Percentiles rank a stretch among this genome's conserved stretches.
These are phyloP conservation scores for Saccopteryx leptura DNA, from an alignment of 2,113 vertebrate species.

Conservation along the genomic window DNA sequence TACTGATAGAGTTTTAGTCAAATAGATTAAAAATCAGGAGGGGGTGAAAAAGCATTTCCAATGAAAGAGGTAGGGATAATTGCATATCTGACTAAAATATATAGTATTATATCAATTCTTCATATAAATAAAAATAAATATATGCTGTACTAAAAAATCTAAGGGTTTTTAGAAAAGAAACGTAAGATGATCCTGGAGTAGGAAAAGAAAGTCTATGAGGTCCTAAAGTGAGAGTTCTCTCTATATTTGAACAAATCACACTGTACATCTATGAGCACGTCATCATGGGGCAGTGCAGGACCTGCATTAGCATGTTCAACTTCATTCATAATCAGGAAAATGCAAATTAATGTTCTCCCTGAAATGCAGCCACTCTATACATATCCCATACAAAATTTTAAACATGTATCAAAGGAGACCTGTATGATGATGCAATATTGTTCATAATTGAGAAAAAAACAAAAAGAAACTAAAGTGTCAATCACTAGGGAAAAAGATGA, in stretches of 20 bases:
- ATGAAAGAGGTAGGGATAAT: background rate
- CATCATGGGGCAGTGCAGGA: fast-evolving
- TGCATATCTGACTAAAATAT: background rate
- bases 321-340: background rate
- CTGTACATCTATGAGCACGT: fast-evolving
- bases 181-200: background rate
- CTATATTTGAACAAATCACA: fast-evolving
- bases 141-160: background rate
- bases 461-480: background rate
- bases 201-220: background rate
- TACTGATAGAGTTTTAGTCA: background rate
- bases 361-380: background rate
- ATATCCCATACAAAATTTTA: background rate
- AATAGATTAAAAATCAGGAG: conserved; percentile 24
- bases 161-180: background rate
- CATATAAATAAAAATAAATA: background rate
- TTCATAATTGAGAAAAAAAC: background rate
- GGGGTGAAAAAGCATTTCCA: background rate
- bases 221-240: fast-evolving
- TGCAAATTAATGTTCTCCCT: background rate
- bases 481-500: fast-evolving
- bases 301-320: too few relatives aligned
- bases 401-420: background rate
- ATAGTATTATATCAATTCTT: background rate
- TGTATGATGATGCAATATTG: fast-evolving